Conservation (phyloP, 1,140 invertebrate species). For the Drosophila quadrilineata region DNA sequence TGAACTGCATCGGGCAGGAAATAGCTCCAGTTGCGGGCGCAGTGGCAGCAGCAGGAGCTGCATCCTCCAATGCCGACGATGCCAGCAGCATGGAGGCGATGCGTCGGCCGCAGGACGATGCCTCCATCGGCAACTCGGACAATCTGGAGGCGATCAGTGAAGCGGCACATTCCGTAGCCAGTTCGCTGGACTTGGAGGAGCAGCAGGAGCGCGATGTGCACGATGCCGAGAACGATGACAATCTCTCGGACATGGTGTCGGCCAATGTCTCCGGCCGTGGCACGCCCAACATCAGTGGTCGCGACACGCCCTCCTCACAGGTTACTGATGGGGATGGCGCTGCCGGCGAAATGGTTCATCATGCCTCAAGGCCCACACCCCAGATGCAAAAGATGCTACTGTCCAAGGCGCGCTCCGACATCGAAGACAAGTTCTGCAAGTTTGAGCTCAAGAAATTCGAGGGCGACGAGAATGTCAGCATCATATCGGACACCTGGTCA, state of each 20-base stretch:
- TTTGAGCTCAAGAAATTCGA: slow-evolving; percentile 97
- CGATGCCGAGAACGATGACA: slow-evolving; percentile 86
- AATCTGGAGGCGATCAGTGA: slow-evolving; percentile 97
- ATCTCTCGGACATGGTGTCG: slow-evolving; percentile 97
- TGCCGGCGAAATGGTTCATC: slow-evolving; percentile 57
- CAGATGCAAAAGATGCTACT: slow-evolving; percentile 83
- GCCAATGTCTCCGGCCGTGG: slow-evolving; percentile 96
- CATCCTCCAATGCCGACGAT: slow-evolving; percentile 69
- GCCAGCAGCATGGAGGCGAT: slow-evolving; percentile 66
- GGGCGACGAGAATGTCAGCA: slow-evolving; percentile 95
- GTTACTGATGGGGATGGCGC: slow-evolving; percentile 89
- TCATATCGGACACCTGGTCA: slow-evolving; percentile 98
- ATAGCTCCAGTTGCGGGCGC: slow-evolving; percentile 42
- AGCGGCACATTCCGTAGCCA: slow-evolving; percentile 92
- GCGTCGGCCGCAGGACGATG: slow-evolving; percentile 89
- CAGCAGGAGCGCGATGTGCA: slow-evolving; percentile 87
- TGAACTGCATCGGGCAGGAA: slow-evolving; percentile 77
- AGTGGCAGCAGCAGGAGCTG: slow-evolving; percentile 25
- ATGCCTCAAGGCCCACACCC: slow-evolving; percentile 69
- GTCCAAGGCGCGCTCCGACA: slow-evolving; percentile 94
- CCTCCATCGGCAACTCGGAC: slow-evolving; percentile 93
- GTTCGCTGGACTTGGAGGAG: slow-evolving; percentile 93
- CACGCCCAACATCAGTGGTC: slow-evolving; percentile 89
- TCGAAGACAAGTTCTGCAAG: slow-evolving; percentile 99
- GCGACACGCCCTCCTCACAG: slow-evolving; percentile 97